phyloP scores from a whole-genome alignment of 2,888 invertebrate genomes.

The Leptinotarsa juncta region DNA sequence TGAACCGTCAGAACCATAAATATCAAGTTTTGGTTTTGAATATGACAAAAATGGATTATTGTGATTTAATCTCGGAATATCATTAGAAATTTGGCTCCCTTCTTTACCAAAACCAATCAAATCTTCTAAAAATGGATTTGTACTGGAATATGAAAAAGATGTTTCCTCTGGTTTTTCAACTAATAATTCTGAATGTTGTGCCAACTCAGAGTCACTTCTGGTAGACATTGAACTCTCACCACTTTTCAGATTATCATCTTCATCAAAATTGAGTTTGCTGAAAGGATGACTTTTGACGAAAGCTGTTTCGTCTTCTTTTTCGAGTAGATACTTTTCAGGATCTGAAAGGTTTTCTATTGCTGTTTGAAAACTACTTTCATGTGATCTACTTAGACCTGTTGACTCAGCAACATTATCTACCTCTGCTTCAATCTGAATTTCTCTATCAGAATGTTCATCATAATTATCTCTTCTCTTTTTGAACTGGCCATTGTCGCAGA shows the following conservation, averaged over 20 bases:
- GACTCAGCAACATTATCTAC: not conserved
- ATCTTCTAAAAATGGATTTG: constrained; percentile 37
- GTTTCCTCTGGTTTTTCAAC: not conserved
- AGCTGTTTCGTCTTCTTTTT: not conserved
- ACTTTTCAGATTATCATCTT: not conserved
- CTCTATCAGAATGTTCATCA: not conserved
- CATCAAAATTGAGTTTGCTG: constrained; percentile 18
- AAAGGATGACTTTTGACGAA: constrained; percentile 14
- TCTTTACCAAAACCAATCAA: not conserved
- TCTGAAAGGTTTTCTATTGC: not conserved
- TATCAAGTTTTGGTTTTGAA: constrained; percentile 1
- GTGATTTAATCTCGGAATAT: constrained; percentile 24
- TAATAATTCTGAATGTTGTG: not conserved
- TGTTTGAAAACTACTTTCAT: not conserved
- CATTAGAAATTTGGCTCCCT: not conserved
- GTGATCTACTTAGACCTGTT: not conserved
- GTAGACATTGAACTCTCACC: not conserved
- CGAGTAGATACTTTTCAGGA: not conserved
- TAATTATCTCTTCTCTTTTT: not conserved
- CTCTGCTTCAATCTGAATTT: not conserved
- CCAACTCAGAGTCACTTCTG: not conserved
- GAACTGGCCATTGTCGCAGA: constrained; percentile 8
- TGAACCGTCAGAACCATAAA: not conserved
- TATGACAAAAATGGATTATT: constrained; percentile 39
- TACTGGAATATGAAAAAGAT: constrained; percentile 19